A percentile compares a stretch with the other conserved stretches of the same genome.
Conservation (phyloP, 1,140 invertebrate genomes). For the Oppia nitens region DNA sequence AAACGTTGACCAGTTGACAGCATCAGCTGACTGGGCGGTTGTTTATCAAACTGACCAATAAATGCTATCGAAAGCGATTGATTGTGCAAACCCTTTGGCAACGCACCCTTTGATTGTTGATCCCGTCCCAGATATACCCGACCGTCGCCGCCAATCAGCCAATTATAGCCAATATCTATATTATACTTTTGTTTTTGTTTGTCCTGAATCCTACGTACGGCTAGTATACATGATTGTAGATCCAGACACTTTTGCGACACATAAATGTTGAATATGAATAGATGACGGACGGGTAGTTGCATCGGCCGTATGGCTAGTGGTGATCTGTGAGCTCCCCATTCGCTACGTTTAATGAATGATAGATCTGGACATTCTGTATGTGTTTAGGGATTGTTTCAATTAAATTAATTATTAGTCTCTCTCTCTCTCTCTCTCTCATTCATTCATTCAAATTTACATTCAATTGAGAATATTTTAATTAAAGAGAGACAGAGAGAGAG, state of each 20-base stretch:
- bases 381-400: too few species aligned
- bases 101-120: slow-evolving; percentile 24
- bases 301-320: too few species aligned
- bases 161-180: slow-evolving; percentile 23
- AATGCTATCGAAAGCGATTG: slow-evolving; percentile 24
- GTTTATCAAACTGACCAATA: slow-evolving; percentile 21
- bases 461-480: too few species aligned
- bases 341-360: neutral
- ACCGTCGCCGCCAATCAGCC: slow-evolving; percentile 28
- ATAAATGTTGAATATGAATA: slow-evolving; percentile 36
- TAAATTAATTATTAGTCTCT: too few species aligned
- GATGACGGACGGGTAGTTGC: slow-evolving; percentile 42
- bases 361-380: too few species aligned
- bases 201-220: slow-evolving; percentile 24
- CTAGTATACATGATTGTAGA: slow-evolving; percentile 16
- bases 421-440: too few species aligned
- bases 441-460: too few species aligned
- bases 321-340: slow-evolving; percentile 14
- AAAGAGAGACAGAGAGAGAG: too few species aligned
- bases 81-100: slow-evolving; percentile 24
- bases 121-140: slow-evolving; percentile 28
- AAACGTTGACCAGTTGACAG: slow-evolving; percentile 9
- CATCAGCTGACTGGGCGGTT: neutral
- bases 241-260: slow-evolving; percentile 19
- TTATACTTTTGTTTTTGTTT: slow-evolving; percentile 23